Conservation (phyloP, 2,113 vertebrate genomes). For the Vidua macroura region DNA sequence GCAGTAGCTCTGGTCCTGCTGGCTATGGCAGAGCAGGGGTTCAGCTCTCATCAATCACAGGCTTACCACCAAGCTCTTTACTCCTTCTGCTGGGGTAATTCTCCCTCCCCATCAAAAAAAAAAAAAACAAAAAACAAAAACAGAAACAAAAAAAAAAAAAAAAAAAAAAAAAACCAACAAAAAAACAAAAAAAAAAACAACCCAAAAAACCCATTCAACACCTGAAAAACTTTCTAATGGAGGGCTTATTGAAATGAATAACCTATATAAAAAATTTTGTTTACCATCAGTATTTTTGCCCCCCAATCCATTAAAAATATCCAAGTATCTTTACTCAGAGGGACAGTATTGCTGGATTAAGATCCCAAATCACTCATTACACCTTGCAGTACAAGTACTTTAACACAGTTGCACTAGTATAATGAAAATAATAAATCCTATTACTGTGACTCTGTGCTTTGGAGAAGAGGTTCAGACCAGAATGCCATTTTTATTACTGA, state of each 20-base stretch:
- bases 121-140: neutral
- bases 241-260: neutral
- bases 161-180: too few relatives aligned
- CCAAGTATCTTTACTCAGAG: neutral
- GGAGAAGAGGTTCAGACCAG: neutral
- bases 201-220: neutral
- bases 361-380: neutral
- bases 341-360: neutral
- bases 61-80: neutral
- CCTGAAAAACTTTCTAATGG: neutral
- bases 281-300: neutral
- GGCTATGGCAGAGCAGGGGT: neutral
- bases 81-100: neutral
- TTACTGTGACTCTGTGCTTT: neutral
- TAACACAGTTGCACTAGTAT: neutral
- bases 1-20: neutral
- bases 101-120: neutral
- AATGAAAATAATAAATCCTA: conserved; percentile 13
- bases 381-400: neutral
- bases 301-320: neutral
- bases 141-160: too few relatives aligned
- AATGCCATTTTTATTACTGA: neutral
- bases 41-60: neutral
- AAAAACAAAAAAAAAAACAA: too few relatives aligned
- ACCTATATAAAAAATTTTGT: neutral